A percentile compares a stretch with the other conserved stretches of the same genome.
phyloP scores from a whole-genome alignment of 2,888 invertebrate genomes.

The Drosophila nr. perissopoda region DNA sequence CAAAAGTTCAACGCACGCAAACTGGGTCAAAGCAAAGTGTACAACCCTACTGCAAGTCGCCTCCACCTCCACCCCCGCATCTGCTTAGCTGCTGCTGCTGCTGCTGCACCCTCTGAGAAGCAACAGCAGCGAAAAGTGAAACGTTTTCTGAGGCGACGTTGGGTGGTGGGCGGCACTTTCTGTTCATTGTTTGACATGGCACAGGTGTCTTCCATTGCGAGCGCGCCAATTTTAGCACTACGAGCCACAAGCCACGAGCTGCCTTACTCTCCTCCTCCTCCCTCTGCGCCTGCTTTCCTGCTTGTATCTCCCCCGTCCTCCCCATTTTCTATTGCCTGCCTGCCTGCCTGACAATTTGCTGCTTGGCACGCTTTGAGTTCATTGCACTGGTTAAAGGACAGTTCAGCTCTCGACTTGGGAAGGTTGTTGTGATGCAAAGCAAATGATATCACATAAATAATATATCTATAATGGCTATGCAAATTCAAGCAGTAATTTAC shows the following conservation, averaged over 20 bases:
- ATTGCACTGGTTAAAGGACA: constrained; percentile 73
- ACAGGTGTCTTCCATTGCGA: constrained; percentile 75
- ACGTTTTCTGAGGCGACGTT: constrained; percentile 29
- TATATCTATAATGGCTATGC: not conserved
- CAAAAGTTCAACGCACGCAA: constrained; percentile 80
- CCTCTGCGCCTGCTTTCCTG: not conserved
- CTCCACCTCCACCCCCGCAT: not conserved
- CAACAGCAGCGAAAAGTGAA: constrained; percentile 70
- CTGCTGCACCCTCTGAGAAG: constrained; percentile 23
- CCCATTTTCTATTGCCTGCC: constrained; percentile 6
- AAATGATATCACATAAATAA: not conserved
- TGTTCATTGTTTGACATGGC: constrained; percentile 63
- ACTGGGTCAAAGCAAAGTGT: constrained; percentile 84
- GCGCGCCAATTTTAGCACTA: constrained; percentile 65
- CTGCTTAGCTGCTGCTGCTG: not conserved
- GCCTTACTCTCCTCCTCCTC: not conserved
- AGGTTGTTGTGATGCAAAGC: not conserved
- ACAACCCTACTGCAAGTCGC: constrained; percentile 60
- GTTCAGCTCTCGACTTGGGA: constrained; percentile 3
- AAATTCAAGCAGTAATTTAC: not conserved
- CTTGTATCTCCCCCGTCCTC: not conserved
- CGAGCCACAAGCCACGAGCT: constrained; percentile 1
- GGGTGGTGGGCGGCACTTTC: constrained; percentile 20
- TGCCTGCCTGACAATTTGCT: constrained; percentile 33
- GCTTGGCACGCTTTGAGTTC: constrained; percentile 61